A percentile compares a stretch with the other conserved stretches of the same genome.
phyloP scores from a whole-genome alignment of 2,113 vertebrate species.

The Sciurus niger region DNA sequence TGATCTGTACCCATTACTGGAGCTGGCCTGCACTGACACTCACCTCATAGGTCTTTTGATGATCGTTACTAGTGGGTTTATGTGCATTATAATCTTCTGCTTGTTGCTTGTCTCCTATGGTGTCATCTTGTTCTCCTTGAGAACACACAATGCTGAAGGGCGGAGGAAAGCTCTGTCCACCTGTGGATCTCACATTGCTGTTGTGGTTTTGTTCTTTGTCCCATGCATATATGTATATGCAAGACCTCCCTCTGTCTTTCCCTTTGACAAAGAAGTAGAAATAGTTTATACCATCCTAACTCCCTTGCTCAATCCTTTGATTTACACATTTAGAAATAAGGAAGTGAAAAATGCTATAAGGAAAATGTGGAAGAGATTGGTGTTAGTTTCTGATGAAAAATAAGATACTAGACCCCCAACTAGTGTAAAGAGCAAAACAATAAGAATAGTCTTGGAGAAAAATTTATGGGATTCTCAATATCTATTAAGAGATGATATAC shows the following conservation, averaged over 20 bases:
- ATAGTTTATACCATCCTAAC: conserved; percentile 76
- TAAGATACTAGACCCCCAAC: neutral
- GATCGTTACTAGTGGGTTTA: conserved; percentile 72
- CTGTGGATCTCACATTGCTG: conserved; percentile 72
- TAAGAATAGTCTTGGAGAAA: neutral
- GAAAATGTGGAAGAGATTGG: conserved; percentile 23
- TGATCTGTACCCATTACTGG: conserved; percentile 75
- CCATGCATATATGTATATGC: conserved; percentile 57
- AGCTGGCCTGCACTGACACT: conserved; percentile 71
- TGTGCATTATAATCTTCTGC: conserved; percentile 68
- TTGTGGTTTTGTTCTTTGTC: conserved; percentile 74
- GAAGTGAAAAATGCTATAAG: conserved; percentile 74
- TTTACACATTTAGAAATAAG: conserved; percentile 78
- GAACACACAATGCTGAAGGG: conserved; percentile 11
- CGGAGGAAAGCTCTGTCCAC: conserved; percentile 75
- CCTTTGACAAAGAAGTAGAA: conserved; percentile 65
- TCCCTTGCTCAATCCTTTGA: conserved; percentile 77
- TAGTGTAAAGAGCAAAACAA: neutral
- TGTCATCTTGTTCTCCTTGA: conserved; percentile 68
- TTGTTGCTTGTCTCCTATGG: conserved; percentile 71
- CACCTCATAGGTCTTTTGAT: conserved; percentile 55
- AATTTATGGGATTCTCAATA: neutral
- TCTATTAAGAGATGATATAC: neutral
- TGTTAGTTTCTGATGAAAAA: neutral
- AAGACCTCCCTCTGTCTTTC: conserved; percentile 24